Conservation (phyloP, 1,140 invertebrate species). For the Geopemphigus sp. region DNA sequence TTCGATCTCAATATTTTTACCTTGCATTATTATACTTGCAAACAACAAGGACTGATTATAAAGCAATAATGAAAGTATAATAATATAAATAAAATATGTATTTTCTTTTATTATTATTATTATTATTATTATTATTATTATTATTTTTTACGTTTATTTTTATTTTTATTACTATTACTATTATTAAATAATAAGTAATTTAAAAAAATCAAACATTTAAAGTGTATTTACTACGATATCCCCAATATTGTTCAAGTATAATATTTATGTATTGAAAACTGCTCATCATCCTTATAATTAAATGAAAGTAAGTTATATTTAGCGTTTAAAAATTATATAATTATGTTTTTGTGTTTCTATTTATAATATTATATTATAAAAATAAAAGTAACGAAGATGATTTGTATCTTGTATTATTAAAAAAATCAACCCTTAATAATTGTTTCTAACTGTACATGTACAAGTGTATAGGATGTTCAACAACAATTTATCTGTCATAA, state of each 20-base stretch:
- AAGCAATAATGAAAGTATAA: constrained; percentile 49
- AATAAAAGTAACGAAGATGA: constrained; percentile 36
- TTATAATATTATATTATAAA: constrained; percentile 48
- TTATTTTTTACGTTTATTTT: too few relatives aligned
- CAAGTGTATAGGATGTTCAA: too few relatives aligned
- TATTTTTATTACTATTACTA: constrained; percentile 20
- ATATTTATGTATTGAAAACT: constrained; percentile 46
- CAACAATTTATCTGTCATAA: too few relatives aligned
- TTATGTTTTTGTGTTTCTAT: constrained; percentile 50
- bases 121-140: constrained; percentile 1
- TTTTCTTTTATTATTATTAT: constrained; percentile 40
- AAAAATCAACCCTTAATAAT: constrained; percentile 40
- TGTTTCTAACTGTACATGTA: too few relatives aligned
- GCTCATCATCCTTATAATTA: constrained; percentile 48
- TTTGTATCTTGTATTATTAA: constrained; percentile 47
- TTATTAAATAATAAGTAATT: constrained; percentile 22
- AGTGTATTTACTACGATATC: constrained; percentile 18
- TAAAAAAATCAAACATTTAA: constrained; percentile 33
- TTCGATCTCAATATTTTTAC: constrained; percentile 48
- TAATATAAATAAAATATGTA: constrained; percentile 48
- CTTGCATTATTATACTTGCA: constrained; percentile 49
- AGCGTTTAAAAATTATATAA: constrained; percentile 49
- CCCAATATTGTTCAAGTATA: constrained; percentile 42
- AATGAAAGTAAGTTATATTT: constrained; percentile 47
- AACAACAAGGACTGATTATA: constrained; percentile 49